Base-by-base conservation (phyloP, 1,140 invertebrate species). In the Thaumetopoea pityocampa region DNA sequence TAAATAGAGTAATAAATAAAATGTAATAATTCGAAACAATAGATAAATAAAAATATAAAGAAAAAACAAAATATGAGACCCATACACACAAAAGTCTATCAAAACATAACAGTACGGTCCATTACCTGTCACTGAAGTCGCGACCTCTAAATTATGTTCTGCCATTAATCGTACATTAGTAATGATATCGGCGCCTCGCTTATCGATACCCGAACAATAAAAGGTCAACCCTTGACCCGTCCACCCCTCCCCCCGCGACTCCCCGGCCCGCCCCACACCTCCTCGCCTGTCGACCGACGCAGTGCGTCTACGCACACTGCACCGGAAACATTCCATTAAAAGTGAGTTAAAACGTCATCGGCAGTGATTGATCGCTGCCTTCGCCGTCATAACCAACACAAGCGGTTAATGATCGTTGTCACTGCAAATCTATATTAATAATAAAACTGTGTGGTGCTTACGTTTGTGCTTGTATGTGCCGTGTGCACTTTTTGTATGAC, bases 271-370 rank as follows among this genome's bases (percentile, higher is more conserved):
- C n/a, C n/a, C n/a, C n/a, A n/a, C n/a, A n/a, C n/a, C n/a, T n/a
- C n/a, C n/a, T n/a, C n/a, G n/a, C 11, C 35, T 37, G 42, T 45
- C 49, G 44, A 49, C 54, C 49, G 38, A 27, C 29, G 48, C 49
- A 44, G 46, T 45, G 45, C 45, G 54, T 38, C 42, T 33, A 50
- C 49, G 52, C 57, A 52, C 32, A 24, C n/a, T 37, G 17, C 36
- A 23, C 45, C 58, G 53, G 58, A 60, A 56, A 60, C 37, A 27
- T 43, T 36, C 42, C 56, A 51, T 60, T 55, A 55, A 48, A 51
- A 22, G 43, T 34, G 35, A 44, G 37, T 43, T 46, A 28, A 32
- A 36, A 42, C 45, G 44, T 48, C 51, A 51, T 23, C 37, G 23
- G 10, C 11, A 17, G 50, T 52, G 49, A 56, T 52, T 22, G 43